Percentiles rank a stretch among this genome's conserved stretches.
These are phyloP conservation scores for Penaeus chinensis DNA, from an alignment of 1,140 invertebrate genomes.

Conservation along the genomic window DNA sequence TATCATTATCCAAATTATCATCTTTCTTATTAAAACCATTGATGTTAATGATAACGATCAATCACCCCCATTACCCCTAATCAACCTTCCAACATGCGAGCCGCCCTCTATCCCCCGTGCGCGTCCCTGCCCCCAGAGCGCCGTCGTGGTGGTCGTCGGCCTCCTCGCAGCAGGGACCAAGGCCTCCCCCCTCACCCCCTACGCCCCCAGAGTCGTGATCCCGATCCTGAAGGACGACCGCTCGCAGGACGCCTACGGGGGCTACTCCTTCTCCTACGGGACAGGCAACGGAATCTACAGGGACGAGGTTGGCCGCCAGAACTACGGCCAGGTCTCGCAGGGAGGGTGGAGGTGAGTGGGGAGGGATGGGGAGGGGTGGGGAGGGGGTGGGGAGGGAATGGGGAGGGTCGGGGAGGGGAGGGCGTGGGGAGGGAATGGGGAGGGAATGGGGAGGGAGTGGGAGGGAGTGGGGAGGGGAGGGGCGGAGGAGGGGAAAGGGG, in stretches of 20 bases:
- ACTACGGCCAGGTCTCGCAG: constrained; percentile 27
- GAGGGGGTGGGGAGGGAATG: too few relatives aligned
- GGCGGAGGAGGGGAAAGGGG: too few relatives aligned
- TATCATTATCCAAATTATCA: not conserved
- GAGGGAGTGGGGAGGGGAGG: too few relatives aligned
- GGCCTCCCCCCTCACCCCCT: constrained; percentile 7
- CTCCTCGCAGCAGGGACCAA: not conserved
- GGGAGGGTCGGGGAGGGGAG: too few relatives aligned
- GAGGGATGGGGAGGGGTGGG: too few relatives aligned
- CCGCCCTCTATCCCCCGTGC: not conserved
- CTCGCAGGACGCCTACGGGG: constrained; percentile 25
- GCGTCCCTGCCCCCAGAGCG: too few relatives aligned
- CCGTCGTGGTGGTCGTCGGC: not conserved
- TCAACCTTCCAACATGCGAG: not conserved
- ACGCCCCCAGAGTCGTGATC: constrained; percentile 24
- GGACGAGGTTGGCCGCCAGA: constrained; percentile 9
- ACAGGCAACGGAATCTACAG: constrained; percentile 34
- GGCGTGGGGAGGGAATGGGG: too few relatives aligned
- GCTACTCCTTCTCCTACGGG: constrained; percentile 32
- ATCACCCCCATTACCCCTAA: too few relatives aligned
- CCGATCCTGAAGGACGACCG: constrained; percentile 36
- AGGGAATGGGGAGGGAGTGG: too few relatives aligned
- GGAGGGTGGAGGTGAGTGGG: constrained; percentile 35
- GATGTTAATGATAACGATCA: too few relatives aligned
- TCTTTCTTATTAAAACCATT: not conserved